Base-by-base conservation (phyloP, 2,797 vertebrate genomes). In the Cichlasoma orientale region DNA sequence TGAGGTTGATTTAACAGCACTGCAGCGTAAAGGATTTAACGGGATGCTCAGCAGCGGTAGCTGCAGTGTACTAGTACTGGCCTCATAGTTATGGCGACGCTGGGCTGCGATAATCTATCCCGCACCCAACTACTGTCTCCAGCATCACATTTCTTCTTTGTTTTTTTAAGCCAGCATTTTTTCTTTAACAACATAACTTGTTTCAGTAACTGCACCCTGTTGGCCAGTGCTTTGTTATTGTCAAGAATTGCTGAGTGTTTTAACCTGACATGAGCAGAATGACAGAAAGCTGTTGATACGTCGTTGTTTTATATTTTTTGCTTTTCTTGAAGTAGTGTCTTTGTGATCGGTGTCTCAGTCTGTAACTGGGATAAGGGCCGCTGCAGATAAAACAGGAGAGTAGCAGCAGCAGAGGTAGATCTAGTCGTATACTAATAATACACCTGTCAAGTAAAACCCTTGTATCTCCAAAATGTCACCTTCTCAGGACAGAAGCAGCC, bases 1-100 rank as follows among this genome's bases (percentile, higher is more conserved):
- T 23, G 86, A 83, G 87, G 82, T 89, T 92, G 94, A 92, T 93
- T 92, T 93, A 93, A 91, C 84, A 81, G 82, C 92, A 93, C 94
- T 94, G 94, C 94, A 93, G 93, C 91, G 89, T 82, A 68, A 78
- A 83, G 83, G 85, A 87, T 88, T 94, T 90, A 89, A 89, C 86
- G 63, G 85, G 87, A 72, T 74, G 90, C 72, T 79, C 72, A 69
- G 82, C 69, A 70, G 77, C 72, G 41, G 80, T 16, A 25, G 72
- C 25, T 50, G 72, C 56, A 47, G 75, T 69, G 56, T 63, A 78
- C 70, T 21, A 68, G 56, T 36, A 56, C 72, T 50, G 31, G 56
- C 59, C 77, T 2, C 6, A 55, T 82, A 70, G 86, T 82, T 72
- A 72, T 54, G 18, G 56, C 78, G 55, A 53, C 53, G 11, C 54